phyloP scores from a whole-genome alignment of 2,113 vertebrate species.

The Gymnogyps californianus region DNA sequence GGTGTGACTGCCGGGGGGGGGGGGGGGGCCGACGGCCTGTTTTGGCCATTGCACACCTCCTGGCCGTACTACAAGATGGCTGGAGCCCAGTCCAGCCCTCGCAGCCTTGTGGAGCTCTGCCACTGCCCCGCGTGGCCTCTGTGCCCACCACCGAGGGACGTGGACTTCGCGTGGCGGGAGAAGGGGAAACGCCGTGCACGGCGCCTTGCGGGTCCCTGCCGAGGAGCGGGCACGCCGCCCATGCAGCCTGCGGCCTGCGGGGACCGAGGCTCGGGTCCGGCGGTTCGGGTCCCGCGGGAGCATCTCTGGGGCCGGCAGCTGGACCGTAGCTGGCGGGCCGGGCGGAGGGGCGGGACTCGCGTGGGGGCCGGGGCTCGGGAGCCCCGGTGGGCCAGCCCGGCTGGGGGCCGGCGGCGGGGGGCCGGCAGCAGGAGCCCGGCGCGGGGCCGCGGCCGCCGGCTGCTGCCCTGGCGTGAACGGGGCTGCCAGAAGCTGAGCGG shows the following conservation, averaged over 20 bases:
- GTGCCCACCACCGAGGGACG: neutral
- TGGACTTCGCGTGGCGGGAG: neutral
- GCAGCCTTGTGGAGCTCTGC: neutral
- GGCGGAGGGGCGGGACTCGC: too few species aligned
- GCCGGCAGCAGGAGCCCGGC: too few species aligned
- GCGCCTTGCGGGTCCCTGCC: neutral
- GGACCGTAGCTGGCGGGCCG: too few species aligned
- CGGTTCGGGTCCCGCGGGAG: too few species aligned
- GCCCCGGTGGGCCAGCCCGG: too few species aligned
- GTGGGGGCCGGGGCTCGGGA: too few species aligned
- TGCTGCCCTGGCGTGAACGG: neutral
- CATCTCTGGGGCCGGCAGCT: neutral
- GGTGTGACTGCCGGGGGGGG: neutral
- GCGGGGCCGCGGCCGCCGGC: too few species aligned
- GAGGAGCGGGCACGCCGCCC: too few species aligned
- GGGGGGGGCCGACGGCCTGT: neutral
- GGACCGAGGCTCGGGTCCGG: too few species aligned
- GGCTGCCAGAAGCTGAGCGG: neutral
- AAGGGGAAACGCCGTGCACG: neutral
- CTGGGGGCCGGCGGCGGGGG: too few species aligned
- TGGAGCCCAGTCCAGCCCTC: too few species aligned
- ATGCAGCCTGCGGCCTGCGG: too few species aligned
- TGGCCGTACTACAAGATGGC: neutral
- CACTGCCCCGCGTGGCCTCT: neutral
- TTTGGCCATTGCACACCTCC: neutral